Conservation (phyloP, 2,113 vertebrate genomes). For the Nyctereutes procyonoides region DNA sequence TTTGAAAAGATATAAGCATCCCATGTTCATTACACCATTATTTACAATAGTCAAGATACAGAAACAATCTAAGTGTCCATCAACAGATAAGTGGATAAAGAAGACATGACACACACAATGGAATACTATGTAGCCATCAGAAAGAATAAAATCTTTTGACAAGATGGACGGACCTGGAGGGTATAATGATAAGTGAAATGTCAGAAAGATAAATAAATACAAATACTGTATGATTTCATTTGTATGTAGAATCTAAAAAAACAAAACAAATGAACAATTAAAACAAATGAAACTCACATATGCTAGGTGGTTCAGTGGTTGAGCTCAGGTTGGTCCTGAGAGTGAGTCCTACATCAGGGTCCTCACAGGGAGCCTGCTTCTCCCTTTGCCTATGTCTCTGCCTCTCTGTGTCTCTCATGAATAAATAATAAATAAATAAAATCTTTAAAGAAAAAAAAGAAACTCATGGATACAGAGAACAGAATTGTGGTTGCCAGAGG, state of each 20-base stretch:
- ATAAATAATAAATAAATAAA: too few species aligned
- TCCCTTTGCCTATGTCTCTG: too few species aligned
- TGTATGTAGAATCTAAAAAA: background rate
- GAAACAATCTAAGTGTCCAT: background rate
- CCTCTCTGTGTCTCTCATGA: too few species aligned
- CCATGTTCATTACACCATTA: background rate
- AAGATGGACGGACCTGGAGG: background rate
- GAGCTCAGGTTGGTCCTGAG: too few species aligned
- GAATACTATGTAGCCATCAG: background rate
- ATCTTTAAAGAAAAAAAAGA: background rate
- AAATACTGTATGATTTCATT: background rate
- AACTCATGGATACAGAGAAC: background rate
- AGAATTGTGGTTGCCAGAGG: background rate
- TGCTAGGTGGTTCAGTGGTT: too few species aligned
- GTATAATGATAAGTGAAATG: background rate
- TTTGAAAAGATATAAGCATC: background rate
- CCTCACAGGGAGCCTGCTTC: too few species aligned
- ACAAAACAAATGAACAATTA: background rate
- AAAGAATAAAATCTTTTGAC: background rate
- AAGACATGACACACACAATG: background rate
- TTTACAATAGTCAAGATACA: background rate
- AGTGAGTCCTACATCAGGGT: too few species aligned
- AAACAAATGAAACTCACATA: background rate
- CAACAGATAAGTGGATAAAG: background rate
- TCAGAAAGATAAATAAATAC: background rate